phyloP scores from a whole-genome alignment of 2,888 invertebrate genomes.

The Gryllus longicercus region DNA sequence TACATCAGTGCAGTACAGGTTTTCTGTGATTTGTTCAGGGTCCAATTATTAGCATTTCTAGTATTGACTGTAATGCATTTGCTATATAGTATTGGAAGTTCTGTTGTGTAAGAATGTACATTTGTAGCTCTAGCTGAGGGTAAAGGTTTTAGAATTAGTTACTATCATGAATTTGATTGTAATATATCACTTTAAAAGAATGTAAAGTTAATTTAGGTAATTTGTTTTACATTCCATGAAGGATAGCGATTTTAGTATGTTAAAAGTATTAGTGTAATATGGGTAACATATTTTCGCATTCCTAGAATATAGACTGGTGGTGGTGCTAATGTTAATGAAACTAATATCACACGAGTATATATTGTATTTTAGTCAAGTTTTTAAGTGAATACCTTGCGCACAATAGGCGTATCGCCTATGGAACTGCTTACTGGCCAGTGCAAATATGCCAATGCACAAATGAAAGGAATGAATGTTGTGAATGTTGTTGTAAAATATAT shows the following conservation, averaged over 20 bases:
- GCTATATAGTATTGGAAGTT: background rate
- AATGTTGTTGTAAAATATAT: no score
- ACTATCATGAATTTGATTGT: background rate
- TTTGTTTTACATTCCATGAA: background rate
- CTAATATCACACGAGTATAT: no score
- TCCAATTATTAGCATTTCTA: background rate
- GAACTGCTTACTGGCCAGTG: no score
- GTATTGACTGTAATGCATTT: background rate
- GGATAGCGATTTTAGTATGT: background rate
- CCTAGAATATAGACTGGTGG: background rate
- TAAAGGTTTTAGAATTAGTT: background rate
- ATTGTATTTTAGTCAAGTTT: no score
- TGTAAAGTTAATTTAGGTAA: background rate
- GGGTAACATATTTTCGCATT: background rate
- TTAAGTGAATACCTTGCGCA: no score
- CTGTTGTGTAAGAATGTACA: background rate
- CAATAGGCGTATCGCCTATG: no score
- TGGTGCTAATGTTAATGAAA: background rate
- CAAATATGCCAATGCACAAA: no score
- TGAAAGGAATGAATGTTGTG: no score
- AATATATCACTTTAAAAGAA: background rate
- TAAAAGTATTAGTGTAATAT: background rate
- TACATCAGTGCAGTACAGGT: background rate
- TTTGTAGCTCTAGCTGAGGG: background rate
- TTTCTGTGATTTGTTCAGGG: conserved; percentile 9